Percentiles rank a stretch among this genome's conserved stretches.
Conservation (phyloP, 2,113 vertebrate genomes). For the Phodopus roborovskii region DNA sequence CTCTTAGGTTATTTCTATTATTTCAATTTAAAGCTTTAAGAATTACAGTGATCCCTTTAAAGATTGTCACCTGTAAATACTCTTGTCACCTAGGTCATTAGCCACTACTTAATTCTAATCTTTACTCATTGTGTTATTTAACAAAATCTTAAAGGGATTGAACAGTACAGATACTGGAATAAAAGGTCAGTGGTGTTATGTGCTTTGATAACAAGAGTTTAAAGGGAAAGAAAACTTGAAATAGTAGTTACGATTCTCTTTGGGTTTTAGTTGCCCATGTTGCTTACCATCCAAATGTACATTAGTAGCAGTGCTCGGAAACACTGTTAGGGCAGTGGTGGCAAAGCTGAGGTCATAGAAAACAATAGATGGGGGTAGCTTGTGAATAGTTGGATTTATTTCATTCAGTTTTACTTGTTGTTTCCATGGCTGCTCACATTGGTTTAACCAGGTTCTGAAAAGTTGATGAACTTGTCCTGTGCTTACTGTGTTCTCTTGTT, state of each 20-base stretch:
- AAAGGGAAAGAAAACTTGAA: conserved; percentile 38
- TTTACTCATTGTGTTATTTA: conserved; percentile 38
- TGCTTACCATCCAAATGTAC: neutral
- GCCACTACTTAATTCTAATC: conserved; percentile 47
- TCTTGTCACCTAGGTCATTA: neutral
- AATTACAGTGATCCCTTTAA: conserved; percentile 30
- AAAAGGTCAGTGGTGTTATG: conserved; percentile 39
- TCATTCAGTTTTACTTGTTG: conserved; percentile 17
- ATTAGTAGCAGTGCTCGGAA: neutral
- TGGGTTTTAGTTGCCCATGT: conserved; percentile 2
- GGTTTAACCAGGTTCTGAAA: conserved; percentile 46
- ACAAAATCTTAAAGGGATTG: conserved; percentile 14
- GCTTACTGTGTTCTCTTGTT: conserved; percentile 30
- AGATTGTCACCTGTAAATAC: neutral
- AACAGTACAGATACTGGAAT: neutral
- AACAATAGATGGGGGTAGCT: neutral
- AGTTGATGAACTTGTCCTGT: conserved; percentile 14
- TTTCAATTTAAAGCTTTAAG: conserved; percentile 44
- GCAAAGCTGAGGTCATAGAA: neutral
- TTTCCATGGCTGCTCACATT: conserved; percentile 13
- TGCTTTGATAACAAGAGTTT: conserved; percentile 14
- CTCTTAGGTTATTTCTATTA: conserved; percentile 43
- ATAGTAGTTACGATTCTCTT: conserved; percentile 12
- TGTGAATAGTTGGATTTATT: neutral
- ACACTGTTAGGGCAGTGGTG: neutral